Evolutionary conservation across 2,797 vertebrate species (phyloP).

Genomic region (Meda fulgida): DNA sequence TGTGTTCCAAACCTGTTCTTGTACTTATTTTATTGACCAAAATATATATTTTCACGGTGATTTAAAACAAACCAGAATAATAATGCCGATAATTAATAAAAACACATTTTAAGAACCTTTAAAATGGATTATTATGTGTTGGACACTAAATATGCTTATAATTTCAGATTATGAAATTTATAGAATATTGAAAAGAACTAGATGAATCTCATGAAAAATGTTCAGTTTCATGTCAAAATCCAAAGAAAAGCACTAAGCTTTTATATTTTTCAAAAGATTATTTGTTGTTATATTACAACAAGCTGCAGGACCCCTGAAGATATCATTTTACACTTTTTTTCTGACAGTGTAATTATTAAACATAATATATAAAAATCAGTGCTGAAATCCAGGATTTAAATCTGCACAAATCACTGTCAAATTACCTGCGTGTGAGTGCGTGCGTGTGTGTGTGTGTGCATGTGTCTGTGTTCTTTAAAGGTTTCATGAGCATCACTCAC

Average conservation of each 20-base stretch:
- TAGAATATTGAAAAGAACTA: neutral
- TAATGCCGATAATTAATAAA: neutral
- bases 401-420: neutral
- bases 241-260: neutral
- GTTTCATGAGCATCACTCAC: neutral
- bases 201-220: neutral
- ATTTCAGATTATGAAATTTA: neutral
- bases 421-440: too few species aligned
- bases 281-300: neutral
- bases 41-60: constrained; percentile 20
- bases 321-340: too few species aligned
- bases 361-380: neutral
- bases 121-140: neutral
- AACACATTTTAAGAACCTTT: neutral
- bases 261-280: neutral
- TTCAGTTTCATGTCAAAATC: neutral
- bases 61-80: neutral
- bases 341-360: constrained; percentile 1
- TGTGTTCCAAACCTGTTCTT: constrained; percentile 49
- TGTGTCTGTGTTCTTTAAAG: neutral
- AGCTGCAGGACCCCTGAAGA: neutral
- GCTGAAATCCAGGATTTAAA: neutral
- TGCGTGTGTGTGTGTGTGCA: too few species aligned
- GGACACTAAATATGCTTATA: neutral
- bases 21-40: constrained; percentile 49